Percentiles rank a stretch among this genome's conserved stretches.
phyloP scores from a whole-genome alignment of 1,140 invertebrate genomes.

The Drosophila nigromelanica region DNA sequence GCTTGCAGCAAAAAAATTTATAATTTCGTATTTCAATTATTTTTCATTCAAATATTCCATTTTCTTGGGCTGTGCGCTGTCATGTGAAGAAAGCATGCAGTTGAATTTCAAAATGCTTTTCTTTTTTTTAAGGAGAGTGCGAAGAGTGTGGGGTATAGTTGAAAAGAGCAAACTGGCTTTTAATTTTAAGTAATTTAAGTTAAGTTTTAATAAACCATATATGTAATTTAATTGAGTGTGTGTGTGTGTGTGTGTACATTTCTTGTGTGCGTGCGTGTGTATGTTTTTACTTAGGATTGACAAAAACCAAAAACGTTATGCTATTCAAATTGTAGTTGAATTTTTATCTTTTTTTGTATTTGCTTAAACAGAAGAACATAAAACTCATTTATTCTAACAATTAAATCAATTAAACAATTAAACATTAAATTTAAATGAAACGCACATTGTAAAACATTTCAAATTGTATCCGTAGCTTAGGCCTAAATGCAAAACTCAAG shows the following conservation, averaged over 20 bases:
- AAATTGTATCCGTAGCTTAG: constrained; percentile 44
- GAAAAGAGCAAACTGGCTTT: constrained; percentile 11
- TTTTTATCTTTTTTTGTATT: constrained; percentile 42
- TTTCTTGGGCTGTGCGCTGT: constrained; percentile 73
- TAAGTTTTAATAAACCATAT: constrained; percentile 18
- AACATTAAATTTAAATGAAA: constrained; percentile 49
- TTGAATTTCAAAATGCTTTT: constrained; percentile 34
- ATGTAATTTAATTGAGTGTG: constrained; percentile 20
- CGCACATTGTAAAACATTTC: constrained; percentile 18
- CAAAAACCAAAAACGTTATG: constrained; percentile 74
- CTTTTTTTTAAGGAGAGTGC: neutral
- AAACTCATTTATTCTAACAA: constrained; percentile 17
- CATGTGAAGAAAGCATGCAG: constrained; percentile 52
- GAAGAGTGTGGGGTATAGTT: neutral
- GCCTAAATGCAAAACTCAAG: constrained; percentile 30
- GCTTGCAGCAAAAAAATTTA: constrained; percentile 31
- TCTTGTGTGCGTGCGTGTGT: constrained; percentile 17
- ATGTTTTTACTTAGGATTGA: constrained; percentile 28
- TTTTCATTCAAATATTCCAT: constrained; percentile 43
- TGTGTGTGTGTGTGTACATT: constrained; percentile 22
- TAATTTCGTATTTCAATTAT: neutral
- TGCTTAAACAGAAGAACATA: constrained; percentile 35
- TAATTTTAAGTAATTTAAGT: constrained; percentile 26
- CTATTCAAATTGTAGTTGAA: constrained; percentile 77
- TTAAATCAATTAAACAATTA: constrained; percentile 43